A percentile compares a stretch with the other conserved stretches of the same genome.
phyloP scores from a whole-genome alignment of 2,113 vertebrate genomes.

The Galeopterus variegatus region DNA sequence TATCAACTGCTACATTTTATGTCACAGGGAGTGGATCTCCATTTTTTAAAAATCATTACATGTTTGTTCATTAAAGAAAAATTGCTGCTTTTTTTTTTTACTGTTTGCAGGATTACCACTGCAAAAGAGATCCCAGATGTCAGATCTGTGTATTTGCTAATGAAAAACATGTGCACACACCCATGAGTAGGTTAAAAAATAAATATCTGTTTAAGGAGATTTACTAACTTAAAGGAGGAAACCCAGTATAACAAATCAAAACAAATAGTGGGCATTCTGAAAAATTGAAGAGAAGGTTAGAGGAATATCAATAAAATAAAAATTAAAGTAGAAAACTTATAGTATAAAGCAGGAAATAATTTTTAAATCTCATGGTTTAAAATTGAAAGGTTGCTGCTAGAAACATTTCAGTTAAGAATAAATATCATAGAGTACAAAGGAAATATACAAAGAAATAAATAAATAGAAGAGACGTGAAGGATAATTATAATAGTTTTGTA shows the following conservation, averaged over 20 bases:
- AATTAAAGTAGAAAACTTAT: neutral
- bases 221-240: neutral
- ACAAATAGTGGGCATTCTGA: neutral
- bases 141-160: neutral
- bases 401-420: neutral
- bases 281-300: neutral
- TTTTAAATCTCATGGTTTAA: neutral
- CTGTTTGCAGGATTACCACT: neutral
- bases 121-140: neutral
- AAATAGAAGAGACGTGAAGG: neutral
- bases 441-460: constrained; percentile 8
- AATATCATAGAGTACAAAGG: neutral
- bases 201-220: neutral
- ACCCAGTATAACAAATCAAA: neutral
- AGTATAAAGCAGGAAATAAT: neutral
- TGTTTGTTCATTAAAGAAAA: neutral
- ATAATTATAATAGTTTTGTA: neutral
- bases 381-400: neutral
- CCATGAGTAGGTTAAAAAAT: neutral
- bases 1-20: neutral
- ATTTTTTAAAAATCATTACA: neutral
- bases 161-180: neutral
- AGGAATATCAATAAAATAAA: neutral
- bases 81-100: neutral
- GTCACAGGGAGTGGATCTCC: neutral